Evolutionary conservation across 2,113 vertebrate genomes (phyloP).

Genomic region (Phyllostomus hastatus): DNA sequence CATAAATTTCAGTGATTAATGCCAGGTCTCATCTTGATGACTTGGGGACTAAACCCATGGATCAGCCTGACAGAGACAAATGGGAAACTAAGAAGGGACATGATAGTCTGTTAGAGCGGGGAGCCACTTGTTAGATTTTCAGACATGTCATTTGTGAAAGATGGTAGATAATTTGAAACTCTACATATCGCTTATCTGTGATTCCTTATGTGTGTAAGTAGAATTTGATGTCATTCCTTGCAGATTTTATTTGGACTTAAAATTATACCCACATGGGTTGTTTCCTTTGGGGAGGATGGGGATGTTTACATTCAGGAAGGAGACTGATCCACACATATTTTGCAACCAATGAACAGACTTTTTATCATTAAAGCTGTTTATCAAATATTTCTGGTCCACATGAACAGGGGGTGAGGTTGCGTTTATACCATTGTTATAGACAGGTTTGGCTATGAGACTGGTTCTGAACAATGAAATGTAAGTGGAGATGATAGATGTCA

Average conservation of each 20-base stretch:
- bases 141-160: constrained; percentile 55
- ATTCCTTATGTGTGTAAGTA: constrained; percentile 20
- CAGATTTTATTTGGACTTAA: constrained; percentile 38
- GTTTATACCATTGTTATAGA: neutral
- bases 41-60: constrained; percentile 47
- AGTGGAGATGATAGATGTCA: neutral
- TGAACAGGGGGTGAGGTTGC: neutral
- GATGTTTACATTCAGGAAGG: neutral
- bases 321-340: neutral
- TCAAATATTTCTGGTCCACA: neutral
- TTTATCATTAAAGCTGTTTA: neutral
- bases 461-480: neutral
- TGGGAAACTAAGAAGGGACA: constrained; percentile 51
- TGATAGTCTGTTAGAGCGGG: constrained; percentile 30
- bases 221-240: constrained; percentile 16
- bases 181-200: neutral
- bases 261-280: neutral
- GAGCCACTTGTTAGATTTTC: constrained; percentile 46
- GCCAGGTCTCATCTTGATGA: constrained; percentile 47
- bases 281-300: neutral
- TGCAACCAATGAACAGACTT: neutral
- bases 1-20: constrained; percentile 69
- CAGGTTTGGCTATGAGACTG: neutral
- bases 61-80: constrained; percentile 72
- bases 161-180: constrained; percentile 48